Conservation (phyloP, 2,888 invertebrate genomes). For the Cheilosia vulpina region DNA sequence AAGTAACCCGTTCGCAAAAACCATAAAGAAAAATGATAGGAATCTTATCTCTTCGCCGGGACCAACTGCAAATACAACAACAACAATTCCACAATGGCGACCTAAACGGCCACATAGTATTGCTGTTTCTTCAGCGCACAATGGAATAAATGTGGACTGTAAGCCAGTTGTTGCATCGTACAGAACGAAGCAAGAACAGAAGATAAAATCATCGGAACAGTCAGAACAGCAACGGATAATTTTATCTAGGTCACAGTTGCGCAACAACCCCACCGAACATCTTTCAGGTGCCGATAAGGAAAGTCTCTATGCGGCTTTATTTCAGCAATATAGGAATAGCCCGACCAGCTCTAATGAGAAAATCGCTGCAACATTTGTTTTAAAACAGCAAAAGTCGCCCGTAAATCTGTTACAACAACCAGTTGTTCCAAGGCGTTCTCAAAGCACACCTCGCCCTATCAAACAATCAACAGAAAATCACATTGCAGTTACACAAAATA, state of each 20-base stretch:
- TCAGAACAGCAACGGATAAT: slow-evolving; percentile 42
- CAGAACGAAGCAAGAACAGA: slow-evolving; percentile 53
- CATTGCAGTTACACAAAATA: slow-evolving; percentile 50
- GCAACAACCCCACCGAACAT: slow-evolving; percentile 50
- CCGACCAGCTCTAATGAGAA: slow-evolving; percentile 78
- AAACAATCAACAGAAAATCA: slow-evolving; percentile 71
- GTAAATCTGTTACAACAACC: slow-evolving; percentile 75
- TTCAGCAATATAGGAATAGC: slow-evolving; percentile 82
- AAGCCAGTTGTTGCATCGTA: slow-evolving; percentile 29
- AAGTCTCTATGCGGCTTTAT: slow-evolving; percentile 81
- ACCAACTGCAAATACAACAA: slow-evolving; percentile 66
- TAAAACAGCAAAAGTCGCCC: slow-evolving; percentile 45
- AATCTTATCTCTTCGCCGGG: slow-evolving; percentile 25
- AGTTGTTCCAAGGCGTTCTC: slow-evolving; percentile 82
- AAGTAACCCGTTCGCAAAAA: slow-evolving; percentile 67
- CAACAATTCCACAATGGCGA: slow-evolving; percentile 52
- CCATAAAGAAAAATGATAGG: slow-evolving; percentile 42
- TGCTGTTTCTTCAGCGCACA: slow-evolving; percentile 83
- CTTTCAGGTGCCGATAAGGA: slow-evolving; percentile 79
- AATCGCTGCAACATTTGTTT: slow-evolving; percentile 75
- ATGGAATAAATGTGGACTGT: slow-evolving; percentile 47
- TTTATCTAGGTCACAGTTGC: slow-evolving; percentile 42
- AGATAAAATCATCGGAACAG: slow-evolving; percentile 20
- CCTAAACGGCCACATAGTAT: slow-evolving; percentile 86
- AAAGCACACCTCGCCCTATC: slow-evolving; percentile 82